These are phyloP conservation scores for Lanistes nyassanus DNA, from an alignment of 1,140 invertebrate genomes.

Conservation along the genomic window DNA sequence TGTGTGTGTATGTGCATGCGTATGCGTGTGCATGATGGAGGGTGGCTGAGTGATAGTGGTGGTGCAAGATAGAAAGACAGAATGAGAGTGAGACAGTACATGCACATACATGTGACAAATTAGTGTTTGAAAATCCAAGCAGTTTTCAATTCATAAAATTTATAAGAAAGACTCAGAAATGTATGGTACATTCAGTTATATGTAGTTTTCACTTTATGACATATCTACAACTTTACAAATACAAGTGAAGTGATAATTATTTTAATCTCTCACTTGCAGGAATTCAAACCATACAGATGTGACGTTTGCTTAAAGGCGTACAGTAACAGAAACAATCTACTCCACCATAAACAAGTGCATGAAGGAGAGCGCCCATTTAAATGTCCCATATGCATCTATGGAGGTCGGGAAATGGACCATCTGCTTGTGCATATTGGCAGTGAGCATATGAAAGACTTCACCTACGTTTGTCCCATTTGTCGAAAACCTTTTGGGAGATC, in stretches of 20 bases:
- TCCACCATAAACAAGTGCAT: constrained; percentile 8
- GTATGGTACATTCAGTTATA: too few relatives aligned
- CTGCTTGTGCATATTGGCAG: constrained; percentile 12
- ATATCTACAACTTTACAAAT: not conserved
- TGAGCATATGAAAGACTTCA: constrained; percentile 17
- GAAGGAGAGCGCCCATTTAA: constrained; percentile 19
- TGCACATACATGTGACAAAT: too few relatives aligned
- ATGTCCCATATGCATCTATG: constrained; percentile 20
- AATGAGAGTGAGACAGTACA: too few relatives aligned
- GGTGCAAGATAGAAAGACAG: too few relatives aligned
- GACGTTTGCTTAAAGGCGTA: constrained; percentile 20
- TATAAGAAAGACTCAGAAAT: too few relatives aligned
- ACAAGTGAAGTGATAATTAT: not conserved
- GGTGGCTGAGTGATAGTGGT: too few relatives aligned
- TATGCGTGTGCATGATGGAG: too few relatives aligned
- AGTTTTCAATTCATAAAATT: too few relatives aligned
- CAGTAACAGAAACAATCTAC: not conserved
- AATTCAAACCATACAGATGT: constrained; percentile 7
- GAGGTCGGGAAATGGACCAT: constrained; percentile 20
- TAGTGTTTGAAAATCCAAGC: too few relatives aligned
- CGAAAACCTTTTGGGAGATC: constrained; percentile 17
- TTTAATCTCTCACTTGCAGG: constrained; percentile 9
- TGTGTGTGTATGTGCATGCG: too few relatives aligned
- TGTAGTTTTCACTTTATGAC: too few relatives aligned
- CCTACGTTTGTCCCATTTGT: constrained; percentile 14